Base-by-base conservation (phyloP, 1,140 invertebrate genomes). In the Babylonia areolata region DNA sequence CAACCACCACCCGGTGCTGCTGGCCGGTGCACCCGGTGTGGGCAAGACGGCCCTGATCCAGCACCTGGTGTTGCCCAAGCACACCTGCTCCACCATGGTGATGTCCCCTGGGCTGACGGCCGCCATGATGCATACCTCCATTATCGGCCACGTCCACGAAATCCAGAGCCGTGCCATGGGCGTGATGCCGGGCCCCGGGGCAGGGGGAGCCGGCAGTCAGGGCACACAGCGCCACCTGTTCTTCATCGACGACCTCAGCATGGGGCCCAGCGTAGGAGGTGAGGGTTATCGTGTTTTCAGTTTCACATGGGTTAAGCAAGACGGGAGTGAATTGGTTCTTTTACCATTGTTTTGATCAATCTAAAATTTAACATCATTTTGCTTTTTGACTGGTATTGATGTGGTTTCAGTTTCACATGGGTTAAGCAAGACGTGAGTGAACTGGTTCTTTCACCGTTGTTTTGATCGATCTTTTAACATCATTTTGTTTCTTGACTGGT, bases 191-290 rank as follows among this genome's bases (percentile, higher is more conserved):
- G 88, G 87, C 0, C 89, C 90, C 0, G 90, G 91, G 11, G 85
- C 37, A 17, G 86, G 83, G 40, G 40, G 82, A 5, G 88, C 75
- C 46, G 39, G 79, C 1, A 69, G 33, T 23, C 85, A 81, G 23
- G 64, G 37, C 12, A 85, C 87, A 39, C 89, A 91, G 83, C 88
- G 87, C 81, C 92, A 93, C 81, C 88, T 93, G 31, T 93, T 94
- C 89, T 94, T 93, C 81, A 90, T 94, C 69, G 94, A 94, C 87
- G 94, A 94, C 80, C 90, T 94, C 23, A 94, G 91, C 86, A 92
- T 90, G 75, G 92, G 92, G 9, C 86, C 89, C 20, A 78, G 37
- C 83, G 75, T 89, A 54, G 87, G 90, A 86, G 89, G 91, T 92
- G 89, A 58, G 84, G n/a, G n/a, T n/a, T n/a, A n/a, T n/a, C n/a